Base-by-base conservation (phyloP, 1,140 invertebrate species). In the Galleria mellonella region DNA sequence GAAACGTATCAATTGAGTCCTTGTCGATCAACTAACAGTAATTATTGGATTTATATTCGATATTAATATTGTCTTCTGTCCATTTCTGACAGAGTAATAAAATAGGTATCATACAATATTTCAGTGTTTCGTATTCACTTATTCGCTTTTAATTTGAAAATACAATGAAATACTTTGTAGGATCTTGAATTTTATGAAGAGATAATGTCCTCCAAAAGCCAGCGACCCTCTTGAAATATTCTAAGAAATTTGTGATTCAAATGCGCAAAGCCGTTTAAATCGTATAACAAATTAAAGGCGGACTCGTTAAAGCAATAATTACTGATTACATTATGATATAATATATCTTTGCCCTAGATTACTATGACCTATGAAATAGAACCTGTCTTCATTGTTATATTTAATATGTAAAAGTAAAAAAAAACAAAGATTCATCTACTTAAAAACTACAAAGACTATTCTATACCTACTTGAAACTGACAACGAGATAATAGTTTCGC, bases 211-310 rank as follows among this genome's bases (percentile, higher is more conserved):
- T 84, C 72, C 51, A 75, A 74, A 72, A 75, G 74, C 60, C 57
- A 71, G 71, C 63, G 67, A 71, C 78, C 76, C 74, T 79, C 77
- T 69, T 71, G 72, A 84, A 83, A 84, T 84, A 83, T 84, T 83
- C 76, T 77, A 73, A 83, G 78, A 84, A 83, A 84, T 85, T 85
- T 85, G 78, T 72, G 81, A 84, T 85, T 84, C 81, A 84, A 85
- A 85, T 84, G 74, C 71, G 74, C 65, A 77, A 82, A 84, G 81
- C 78, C 76, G 77, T 85, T 84, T 84, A 75, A 83, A 79, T 83
- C 78, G 76, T 74, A 78, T 85, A 81, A 85, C 78, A 82, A 85
- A 85, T 85, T 85, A 81, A 78, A 81, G 76, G 71, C 72, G 66
- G 75, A 72, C 81, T 83, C 74, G 78, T 81, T 84, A 79, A 81